These are phyloP conservation scores for Doryteuthis pealeii DNA, from an alignment of 1,140 invertebrate genomes.

Conservation along the genomic window DNA sequence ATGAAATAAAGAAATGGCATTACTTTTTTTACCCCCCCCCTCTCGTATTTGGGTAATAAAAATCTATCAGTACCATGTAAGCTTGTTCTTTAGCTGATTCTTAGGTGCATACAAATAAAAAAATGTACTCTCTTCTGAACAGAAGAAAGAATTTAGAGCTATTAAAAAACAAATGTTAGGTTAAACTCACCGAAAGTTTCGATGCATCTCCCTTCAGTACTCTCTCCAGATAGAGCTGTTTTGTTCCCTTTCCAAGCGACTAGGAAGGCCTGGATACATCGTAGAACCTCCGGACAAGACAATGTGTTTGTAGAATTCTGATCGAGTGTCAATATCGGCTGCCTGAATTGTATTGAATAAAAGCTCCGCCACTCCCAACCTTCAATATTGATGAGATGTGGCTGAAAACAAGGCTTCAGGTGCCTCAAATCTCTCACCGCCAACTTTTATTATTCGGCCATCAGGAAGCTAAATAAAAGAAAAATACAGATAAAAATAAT, in stretches of 20 bases:
- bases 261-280: slow-evolving; percentile 99
- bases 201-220: slow-evolving; percentile 94
- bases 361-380: slow-evolving; percentile 88
- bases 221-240: slow-evolving; percentile 95
- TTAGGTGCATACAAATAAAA: no score
- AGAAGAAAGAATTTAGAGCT: no score
- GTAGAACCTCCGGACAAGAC: slow-evolving; percentile 98
- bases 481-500: no score
- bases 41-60: no score
- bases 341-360: slow-evolving; percentile 91
- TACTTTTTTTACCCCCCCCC: no score
- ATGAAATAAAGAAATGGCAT: no score
- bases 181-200: slow-evolving; percentile 74
- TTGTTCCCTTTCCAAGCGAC: slow-evolving; percentile 93
- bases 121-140: no score
- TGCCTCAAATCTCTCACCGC: slow-evolving; percentile 96
- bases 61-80: no score
- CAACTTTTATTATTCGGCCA: slow-evolving; percentile 93
- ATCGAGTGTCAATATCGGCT: slow-evolving; percentile 78
- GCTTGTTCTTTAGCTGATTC: no score
- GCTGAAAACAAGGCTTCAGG: slow-evolving; percentile 98
- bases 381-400: slow-evolving; percentile 69
- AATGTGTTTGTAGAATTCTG: slow-evolving; percentile 98
- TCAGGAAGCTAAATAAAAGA: slow-evolving; percentile 79
- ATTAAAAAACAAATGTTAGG: no score